phyloP scores from a whole-genome alignment of 2,797 vertebrate genomes.

The Sciurus vulgaris region DNA sequence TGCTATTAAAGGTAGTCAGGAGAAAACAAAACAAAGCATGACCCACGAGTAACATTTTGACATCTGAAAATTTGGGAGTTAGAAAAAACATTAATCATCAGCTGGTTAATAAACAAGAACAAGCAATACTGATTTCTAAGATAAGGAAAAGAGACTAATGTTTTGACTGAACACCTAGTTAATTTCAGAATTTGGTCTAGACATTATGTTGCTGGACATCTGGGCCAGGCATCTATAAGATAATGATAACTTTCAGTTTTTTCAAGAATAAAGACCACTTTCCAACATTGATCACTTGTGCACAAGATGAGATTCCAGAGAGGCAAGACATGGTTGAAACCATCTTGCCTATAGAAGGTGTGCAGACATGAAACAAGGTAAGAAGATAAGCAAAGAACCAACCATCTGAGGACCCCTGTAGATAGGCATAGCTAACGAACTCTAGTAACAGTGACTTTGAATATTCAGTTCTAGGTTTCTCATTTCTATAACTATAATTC shows the following conservation, averaged over 20 bases:
- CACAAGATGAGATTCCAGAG: background rate
- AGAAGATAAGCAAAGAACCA: background rate
- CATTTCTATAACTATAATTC: background rate
- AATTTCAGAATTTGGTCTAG: slow-evolving; percentile 56
- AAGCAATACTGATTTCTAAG: background rate
- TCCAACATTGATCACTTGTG: background rate
- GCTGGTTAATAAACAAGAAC: background rate
- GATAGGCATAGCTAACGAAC: background rate
- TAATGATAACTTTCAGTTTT: background rate
- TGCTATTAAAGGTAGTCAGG: background rate
- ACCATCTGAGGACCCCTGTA: no score
- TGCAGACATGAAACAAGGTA: background rate
- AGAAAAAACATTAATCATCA: background rate
- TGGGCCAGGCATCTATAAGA: no score
- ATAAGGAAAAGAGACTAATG: background rate
- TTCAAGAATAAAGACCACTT: slow-evolving; percentile 32
- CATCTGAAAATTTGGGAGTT: background rate
- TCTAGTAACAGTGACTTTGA: background rate
- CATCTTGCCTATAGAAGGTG: background rate
- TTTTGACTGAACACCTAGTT: background rate
- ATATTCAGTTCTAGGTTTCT: background rate
- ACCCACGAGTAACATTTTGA: background rate
- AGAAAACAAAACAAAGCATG: background rate
- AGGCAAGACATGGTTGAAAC: background rate
- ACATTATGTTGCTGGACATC: background rate